phyloP scores from a whole-genome alignment of 2,797 vertebrate genomes.

The Sciurus vulgaris region DNA sequence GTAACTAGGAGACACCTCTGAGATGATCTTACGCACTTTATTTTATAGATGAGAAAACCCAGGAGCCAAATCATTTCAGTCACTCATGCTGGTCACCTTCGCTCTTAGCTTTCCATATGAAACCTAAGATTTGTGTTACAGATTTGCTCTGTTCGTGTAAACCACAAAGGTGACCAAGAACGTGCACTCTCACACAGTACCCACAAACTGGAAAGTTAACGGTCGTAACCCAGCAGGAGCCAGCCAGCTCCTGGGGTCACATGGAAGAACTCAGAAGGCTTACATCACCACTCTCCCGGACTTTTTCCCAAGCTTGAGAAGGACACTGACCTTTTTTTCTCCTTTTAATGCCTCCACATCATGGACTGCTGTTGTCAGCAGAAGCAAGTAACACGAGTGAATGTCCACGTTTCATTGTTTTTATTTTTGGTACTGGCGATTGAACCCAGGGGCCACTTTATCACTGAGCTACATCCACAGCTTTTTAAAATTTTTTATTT shows the following conservation, averaged over 20 bases:
- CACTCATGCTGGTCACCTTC: not conserved
- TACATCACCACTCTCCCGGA: rapidly evolving
- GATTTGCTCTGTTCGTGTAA: not conserved
- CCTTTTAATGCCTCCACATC: not conserved
- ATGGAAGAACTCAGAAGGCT: not conserved
- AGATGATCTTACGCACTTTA: not conserved
- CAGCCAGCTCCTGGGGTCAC: not conserved
- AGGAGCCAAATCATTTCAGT: not conserved
- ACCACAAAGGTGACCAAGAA: not conserved
- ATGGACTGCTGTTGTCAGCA: not conserved
- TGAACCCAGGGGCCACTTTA: too few relatives aligned
- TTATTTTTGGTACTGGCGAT: not conserved
- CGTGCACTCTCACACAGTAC: rapidly evolving
- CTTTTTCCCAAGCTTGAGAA: not conserved
- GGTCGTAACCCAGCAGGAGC: not conserved
- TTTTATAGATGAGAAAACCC: conserved; percentile 21
- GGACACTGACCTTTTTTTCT: not conserved
- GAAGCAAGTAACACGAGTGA: not conserved
- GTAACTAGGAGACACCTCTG: not conserved
- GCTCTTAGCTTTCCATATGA: not conserved
- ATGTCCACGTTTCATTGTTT: not conserved
- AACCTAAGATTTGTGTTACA: not conserved
- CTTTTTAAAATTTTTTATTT: too few relatives aligned
- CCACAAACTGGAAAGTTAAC: not conserved
- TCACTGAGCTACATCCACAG: too few relatives aligned